Conservation (phyloP, 1,140 invertebrate genomes). For the Trissolcus basalis region DNA sequence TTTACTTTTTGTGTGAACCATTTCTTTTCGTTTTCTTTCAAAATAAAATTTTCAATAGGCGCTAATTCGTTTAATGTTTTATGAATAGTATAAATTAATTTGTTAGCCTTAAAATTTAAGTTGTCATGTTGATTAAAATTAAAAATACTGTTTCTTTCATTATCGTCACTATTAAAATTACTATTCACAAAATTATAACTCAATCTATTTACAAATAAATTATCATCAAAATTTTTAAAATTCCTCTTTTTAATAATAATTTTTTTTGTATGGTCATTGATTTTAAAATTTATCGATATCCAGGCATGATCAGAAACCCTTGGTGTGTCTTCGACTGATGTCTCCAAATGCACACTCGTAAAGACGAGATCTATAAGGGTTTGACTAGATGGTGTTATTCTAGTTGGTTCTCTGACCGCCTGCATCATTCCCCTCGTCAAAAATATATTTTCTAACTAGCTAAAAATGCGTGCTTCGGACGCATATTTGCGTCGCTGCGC, state of each 20-base stretch:
- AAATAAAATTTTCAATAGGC: background rate
- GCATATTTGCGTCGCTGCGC: too few relatives aligned
- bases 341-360: too few relatives aligned
- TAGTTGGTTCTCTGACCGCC: too few relatives aligned
- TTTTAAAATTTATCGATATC: too few relatives aligned
- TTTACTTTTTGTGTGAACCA: constrained; percentile 1
- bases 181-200: background rate
- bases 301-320: too few relatives aligned
- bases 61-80: background rate
- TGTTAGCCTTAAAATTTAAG: background rate
- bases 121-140: background rate
- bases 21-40: background rate
- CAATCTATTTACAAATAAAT: constrained; percentile 2
- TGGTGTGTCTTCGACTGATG: too few relatives aligned
- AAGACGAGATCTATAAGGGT: too few relatives aligned
- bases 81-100: background rate
- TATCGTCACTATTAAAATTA: background rate
- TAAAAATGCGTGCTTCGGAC: too few relatives aligned
- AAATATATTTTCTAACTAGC: too few relatives aligned
- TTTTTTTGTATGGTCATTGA: too few relatives aligned
- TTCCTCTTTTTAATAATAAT: background rate
- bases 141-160: background rate
- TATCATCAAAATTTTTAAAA: background rate
- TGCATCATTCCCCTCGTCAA: too few relatives aligned
- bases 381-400: too few relatives aligned